These are phyloP conservation scores for Dufourea novaeangliae DNA, from an alignment of 1,140 invertebrate species.

Conservation along the genomic window DNA sequence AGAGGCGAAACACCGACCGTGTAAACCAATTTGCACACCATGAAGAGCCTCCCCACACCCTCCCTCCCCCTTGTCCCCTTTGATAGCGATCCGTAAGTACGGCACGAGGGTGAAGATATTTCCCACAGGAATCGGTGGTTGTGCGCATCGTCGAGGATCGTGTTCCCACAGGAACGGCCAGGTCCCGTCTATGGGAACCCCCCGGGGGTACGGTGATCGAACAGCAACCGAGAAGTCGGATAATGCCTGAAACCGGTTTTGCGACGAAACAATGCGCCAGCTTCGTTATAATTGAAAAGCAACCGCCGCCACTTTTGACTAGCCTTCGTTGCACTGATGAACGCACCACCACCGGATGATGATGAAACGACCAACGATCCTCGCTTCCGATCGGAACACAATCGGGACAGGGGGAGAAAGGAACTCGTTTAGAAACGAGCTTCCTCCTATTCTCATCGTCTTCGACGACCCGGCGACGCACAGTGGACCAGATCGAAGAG, in stretches of 20 bases:
- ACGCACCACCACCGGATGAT: background rate
- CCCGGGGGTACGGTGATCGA: constrained; percentile 45
- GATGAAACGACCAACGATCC: constrained; percentile 9
- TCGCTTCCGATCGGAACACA: background rate
- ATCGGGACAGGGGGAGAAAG: background rate
- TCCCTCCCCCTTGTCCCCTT: no score
- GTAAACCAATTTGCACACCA: constrained; percentile 80
- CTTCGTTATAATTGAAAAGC: constrained; percentile 71
- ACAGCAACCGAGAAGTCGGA: constrained; percentile 52
- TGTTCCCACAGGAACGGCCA: constrained; percentile 76
- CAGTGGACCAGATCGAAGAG: no score
- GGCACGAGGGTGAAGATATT: constrained; percentile 73
- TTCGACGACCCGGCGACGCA: no score
- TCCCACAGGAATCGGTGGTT: constrained; percentile 78
- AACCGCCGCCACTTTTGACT: no score
- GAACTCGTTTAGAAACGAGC: constrained; percentile 9
- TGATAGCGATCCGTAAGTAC: constrained; percentile 68
- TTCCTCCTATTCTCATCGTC: background rate
- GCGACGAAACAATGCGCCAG: constrained; percentile 69
- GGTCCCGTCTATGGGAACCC: constrained; percentile 74
- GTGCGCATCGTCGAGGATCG: constrained; percentile 54
- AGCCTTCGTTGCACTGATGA: constrained; percentile 30
- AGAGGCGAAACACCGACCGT: constrained; percentile 66
- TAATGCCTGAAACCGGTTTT: constrained; percentile 63
- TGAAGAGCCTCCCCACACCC: no score